Evolutionary conservation across 2,888 invertebrate species (phyloP), one percentile per base, ranked within the genome.

Genomic region (Andrena haemorrhoa): DNA sequence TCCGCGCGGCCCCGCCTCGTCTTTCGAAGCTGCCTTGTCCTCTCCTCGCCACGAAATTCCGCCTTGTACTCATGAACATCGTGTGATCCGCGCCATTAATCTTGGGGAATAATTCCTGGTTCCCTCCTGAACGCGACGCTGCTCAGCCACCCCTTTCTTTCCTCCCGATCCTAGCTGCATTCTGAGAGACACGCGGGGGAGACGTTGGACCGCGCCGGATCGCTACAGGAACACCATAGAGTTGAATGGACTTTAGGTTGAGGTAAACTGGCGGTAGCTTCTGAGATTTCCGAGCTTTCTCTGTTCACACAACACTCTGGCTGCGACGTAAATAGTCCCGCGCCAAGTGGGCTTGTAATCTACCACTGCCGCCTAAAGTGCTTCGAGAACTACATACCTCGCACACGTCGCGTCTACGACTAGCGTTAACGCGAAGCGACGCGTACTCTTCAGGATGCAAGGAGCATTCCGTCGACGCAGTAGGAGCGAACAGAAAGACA

Each of bases 11-110:
- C 73, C 73, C 84, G 76, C 82, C 79, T 83, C 82, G 86, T 75
- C 68, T 74, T 75, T 76, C 71, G 72, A 69, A 69, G 66, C 79
- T 53, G 65, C 56, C 71, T 56, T 51, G 51, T 51, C 33, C 20
- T 66, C 35, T 33, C 73, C 49, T 41, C 69, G 68, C 58, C 68
- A 69, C 70, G 64, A 78, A 77, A 86, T 81, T 79, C 78, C 79
- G 72, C 66, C 79, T 71, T 70, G 76, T 75, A 73, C 75, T 58
- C 86, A 80, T 65, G 83, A 79, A 77, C 82, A 65, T 74, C 79
- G 26, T 16, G 71, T 77, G 86, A 87, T 80, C 81, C 83, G 49
- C 16, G 71, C 75, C 88, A 88, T 88, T 88, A 88, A 88, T 88
- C 88, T 85, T 78, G 23, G 61, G 31, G 76, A 77, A 83, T 83